phyloP scores from a whole-genome alignment of 1,140 invertebrate species.

The Littorina saxatilis region DNA sequence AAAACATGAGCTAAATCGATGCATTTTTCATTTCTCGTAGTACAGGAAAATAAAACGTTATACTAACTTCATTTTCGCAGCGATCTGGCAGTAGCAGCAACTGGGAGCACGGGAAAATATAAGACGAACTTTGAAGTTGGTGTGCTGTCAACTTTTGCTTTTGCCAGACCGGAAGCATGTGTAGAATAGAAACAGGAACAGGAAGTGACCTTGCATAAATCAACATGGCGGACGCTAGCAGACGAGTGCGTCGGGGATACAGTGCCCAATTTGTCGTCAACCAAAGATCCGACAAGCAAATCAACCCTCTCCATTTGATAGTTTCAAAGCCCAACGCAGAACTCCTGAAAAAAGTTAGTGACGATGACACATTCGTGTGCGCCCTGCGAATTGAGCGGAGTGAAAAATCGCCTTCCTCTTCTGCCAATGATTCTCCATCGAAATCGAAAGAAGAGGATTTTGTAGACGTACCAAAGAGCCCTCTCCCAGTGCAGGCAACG shows the following conservation, averaged over 20 bases:
- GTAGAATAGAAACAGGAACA: not conserved
- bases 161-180: too few species aligned
- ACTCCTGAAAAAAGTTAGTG: constrained; percentile 29
- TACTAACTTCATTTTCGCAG: too few species aligned
- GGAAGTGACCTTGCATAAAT: not conserved
- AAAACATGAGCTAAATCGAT: too few species aligned
- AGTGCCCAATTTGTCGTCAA: constrained; percentile 23
- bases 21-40: too few species aligned
- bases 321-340: constrained; percentile 33
- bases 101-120: too few species aligned
- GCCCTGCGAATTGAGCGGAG: constrained; percentile 40
- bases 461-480: not conserved
- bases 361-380: constrained; percentile 47
- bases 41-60: too few species aligned
- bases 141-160: too few species aligned
- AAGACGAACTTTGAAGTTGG: too few species aligned
- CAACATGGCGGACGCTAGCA: constrained; percentile 21
- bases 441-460: not conserved
- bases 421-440: not conserved
- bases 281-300: constrained; percentile 13
- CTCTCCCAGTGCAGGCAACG: constrained; percentile 15
- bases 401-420: constrained; percentile 3
- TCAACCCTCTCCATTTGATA: constrained; percentile 49
- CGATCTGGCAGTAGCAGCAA: too few species aligned
- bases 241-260: constrained; percentile 24